These are phyloP conservation scores for Branchinecta lindahli DNA, from an alignment of 1,140 invertebrate genomes.

Conservation along the genomic window DNA sequence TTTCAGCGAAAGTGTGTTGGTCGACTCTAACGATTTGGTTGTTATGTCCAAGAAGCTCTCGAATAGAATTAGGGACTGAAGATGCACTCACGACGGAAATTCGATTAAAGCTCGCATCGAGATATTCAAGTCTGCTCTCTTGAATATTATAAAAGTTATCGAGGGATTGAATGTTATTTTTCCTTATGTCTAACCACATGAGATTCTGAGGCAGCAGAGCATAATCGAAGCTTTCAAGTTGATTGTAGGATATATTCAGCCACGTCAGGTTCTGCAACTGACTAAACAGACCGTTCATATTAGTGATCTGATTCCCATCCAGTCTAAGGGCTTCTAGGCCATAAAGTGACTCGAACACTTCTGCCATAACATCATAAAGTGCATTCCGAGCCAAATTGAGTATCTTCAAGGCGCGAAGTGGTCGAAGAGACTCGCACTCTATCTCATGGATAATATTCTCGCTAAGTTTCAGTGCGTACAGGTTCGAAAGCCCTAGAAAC, in stretches of 20 bases:
- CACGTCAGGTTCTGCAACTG: slow-evolving; percentile 72
- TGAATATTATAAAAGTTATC: slow-evolving; percentile 72
- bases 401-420: slow-evolving; percentile 64
- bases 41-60: slow-evolving; percentile 64
- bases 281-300: slow-evolving; percentile 65
- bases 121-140: slow-evolving; percentile 60
- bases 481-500: slow-evolving; percentile 59
- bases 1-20: slow-evolving; percentile 82
- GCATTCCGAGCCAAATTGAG: slow-evolving; percentile 74
- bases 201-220: slow-evolving; percentile 72
- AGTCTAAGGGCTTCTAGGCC: slow-evolving; percentile 70
- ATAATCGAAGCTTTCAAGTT: slow-evolving; percentile 74
- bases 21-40: slow-evolving; percentile 73
- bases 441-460: slow-evolving; percentile 74
- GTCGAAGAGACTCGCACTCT: slow-evolving; percentile 60
- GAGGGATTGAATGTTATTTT: slow-evolving; percentile 66
- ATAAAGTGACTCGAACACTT: slow-evolving; percentile 62
- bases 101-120: slow-evolving; percentile 71
- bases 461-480: slow-evolving; percentile 65
- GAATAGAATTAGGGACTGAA: slow-evolving; percentile 68
- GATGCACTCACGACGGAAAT: slow-evolving; percentile 66
- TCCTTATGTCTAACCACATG: slow-evolving; percentile 75
- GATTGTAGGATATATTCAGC: slow-evolving; percentile 82
- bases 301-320: slow-evolving; percentile 69
- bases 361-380: slow-evolving; percentile 62